phyloP scores from a whole-genome alignment of 2,888 invertebrate genomes.

The Oasisia sp. region DNA sequence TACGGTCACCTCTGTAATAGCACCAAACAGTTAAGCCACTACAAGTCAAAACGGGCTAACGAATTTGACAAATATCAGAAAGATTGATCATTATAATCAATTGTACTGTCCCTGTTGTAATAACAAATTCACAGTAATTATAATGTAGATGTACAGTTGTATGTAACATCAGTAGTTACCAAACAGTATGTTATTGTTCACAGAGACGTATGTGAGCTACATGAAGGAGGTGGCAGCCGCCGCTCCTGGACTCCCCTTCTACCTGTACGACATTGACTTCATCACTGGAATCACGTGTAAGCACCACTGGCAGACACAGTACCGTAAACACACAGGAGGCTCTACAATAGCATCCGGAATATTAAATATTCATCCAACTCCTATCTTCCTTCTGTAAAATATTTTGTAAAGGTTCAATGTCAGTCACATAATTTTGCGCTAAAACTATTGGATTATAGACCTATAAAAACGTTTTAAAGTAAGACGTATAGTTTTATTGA shows the following conservation, averaged over 20 bases:
- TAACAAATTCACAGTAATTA: too few species aligned
- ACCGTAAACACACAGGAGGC: not conserved
- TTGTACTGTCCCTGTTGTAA: too few species aligned
- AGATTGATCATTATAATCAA: too few species aligned
- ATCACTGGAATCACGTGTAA: constrained; percentile 70
- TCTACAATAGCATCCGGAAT: not conserved
- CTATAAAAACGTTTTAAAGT: not conserved
- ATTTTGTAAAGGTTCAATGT: not conserved
- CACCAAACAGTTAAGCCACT: too few species aligned
- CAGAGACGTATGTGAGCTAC: constrained; percentile 56
- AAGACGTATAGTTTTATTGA: not conserved
- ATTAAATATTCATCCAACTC: not conserved
- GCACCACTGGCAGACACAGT: not conserved
- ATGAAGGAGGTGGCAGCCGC: constrained; percentile 73
- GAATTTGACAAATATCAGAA: too few species aligned
- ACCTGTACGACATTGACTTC: constrained; percentile 85
- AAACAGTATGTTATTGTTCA: constrained; percentile 22
- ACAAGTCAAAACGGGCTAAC: too few species aligned
- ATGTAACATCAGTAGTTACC: not conserved
- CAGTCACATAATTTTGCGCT: too few species aligned
- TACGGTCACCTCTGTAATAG: too few species aligned
- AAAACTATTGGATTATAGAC: too few species aligned
- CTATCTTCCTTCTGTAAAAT: not conserved
- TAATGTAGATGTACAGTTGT: too few species aligned
- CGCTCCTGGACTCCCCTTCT: constrained; percentile 80